phyloP scores from a whole-genome alignment of 2,888 invertebrate species.

The Brachynemurus nebulosus region DNA sequence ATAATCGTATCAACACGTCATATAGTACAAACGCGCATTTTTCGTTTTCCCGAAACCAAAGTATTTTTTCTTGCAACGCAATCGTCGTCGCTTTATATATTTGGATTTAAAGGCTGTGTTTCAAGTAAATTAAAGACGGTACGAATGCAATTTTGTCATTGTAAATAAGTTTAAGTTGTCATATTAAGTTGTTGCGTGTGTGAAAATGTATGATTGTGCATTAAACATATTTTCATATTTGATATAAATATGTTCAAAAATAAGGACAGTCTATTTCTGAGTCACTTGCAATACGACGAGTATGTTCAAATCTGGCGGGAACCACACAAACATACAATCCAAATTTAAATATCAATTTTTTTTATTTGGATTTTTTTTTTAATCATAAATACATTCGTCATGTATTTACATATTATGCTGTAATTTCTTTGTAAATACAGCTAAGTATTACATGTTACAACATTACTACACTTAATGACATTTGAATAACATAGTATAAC shows the following conservation, averaged over 20 bases:
- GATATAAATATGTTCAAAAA: not conserved
- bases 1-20: constrained; percentile 28
- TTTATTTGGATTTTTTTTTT: not conserved
- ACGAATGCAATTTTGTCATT: constrained; percentile 9
- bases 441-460: too few species aligned
- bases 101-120: constrained; percentile 24
- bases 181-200: not conserved
- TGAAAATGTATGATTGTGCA: too few species aligned
- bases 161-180: too few species aligned
- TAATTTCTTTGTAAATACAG: too few species aligned
- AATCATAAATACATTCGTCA: not conserved
- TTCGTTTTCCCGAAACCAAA: constrained; percentile 29
- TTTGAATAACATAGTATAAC: constrained; percentile 7
- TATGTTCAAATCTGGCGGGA: constrained; percentile 8
- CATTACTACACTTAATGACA: constrained; percentile 6
- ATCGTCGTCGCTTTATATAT: constrained; percentile 7
- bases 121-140: constrained; percentile 24
- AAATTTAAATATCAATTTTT: constrained; percentile 3
- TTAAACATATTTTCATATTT: too few species aligned
- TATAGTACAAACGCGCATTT: constrained; percentile 31
- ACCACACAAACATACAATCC: constrained; percentile 3
- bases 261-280: not conserved
- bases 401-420: too few species aligned
- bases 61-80: constrained; percentile 21
- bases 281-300: not conserved